Evolutionary conservation across 2,888 invertebrate species (phyloP).

Genomic region (Ditula angustiorana): DNA sequence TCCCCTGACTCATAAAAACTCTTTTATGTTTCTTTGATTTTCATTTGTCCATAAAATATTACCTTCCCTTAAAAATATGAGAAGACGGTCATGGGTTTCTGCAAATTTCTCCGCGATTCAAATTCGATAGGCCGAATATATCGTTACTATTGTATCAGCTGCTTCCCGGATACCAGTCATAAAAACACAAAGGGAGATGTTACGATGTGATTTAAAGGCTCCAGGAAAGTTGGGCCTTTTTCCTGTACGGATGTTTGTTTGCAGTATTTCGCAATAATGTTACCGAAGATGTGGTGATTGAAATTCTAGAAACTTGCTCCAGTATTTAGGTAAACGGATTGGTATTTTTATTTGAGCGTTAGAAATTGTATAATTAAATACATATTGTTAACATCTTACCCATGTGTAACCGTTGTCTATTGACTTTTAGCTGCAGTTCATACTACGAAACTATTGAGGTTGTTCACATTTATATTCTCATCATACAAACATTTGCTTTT

Average conservation of each 20-base stretch:
- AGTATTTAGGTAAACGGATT: background rate
- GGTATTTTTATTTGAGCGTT: background rate
- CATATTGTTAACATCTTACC: too few species aligned
- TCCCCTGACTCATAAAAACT: slow-evolving; percentile 15
- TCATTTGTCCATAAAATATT: slow-evolving; percentile 23
- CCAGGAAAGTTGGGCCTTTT: slow-evolving; percentile 41
- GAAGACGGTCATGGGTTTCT: slow-evolving; percentile 3
- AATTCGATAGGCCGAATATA: slow-evolving; percentile 39
- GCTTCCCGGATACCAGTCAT: slow-evolving; percentile 47
- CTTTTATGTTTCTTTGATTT: slow-evolving; percentile 24
- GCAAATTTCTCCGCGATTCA: slow-evolving; percentile 20
- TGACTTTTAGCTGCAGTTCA: too few species aligned
- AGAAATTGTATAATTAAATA: too few species aligned
- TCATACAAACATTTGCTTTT: too few species aligned
- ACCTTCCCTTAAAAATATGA: slow-evolving; percentile 27
- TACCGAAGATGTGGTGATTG: slow-evolving; percentile 28
- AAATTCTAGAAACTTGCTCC: slow-evolving; percentile 4
- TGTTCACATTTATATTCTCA: too few species aligned
- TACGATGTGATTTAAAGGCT: slow-evolving; percentile 50
- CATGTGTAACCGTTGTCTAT: too few species aligned
- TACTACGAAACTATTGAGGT: too few species aligned
- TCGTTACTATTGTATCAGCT: slow-evolving; percentile 45
- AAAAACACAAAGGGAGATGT: slow-evolving; percentile 51
- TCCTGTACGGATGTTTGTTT: slow-evolving; percentile 50
- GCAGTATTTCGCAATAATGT: slow-evolving; percentile 35